Evolutionary conservation across 2,888 invertebrate species (phyloP).

Genomic region (Cartodere bifasciata): DNA sequence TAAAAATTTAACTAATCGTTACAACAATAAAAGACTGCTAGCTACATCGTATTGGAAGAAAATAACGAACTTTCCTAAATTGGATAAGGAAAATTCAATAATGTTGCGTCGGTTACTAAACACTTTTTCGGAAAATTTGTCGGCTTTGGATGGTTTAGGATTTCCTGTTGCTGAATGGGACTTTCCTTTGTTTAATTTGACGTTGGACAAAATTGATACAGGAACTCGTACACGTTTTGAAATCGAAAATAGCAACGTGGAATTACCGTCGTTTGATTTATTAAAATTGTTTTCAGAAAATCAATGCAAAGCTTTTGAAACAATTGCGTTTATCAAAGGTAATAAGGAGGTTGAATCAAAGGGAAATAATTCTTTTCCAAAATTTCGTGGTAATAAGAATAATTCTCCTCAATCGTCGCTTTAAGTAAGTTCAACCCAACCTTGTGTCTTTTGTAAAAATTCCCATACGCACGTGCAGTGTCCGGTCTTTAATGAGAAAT

Average conservation of each 20-base stretch:
- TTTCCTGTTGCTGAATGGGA: constrained; percentile 1
- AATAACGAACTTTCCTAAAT: too few relatives aligned
- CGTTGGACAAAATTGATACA: constrained; percentile 1
- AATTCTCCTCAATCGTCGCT: too few relatives aligned
- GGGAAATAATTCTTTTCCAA: not conserved
- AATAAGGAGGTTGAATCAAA: not conserved
- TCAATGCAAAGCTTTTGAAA: not conserved
- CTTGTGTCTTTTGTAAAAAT: too few relatives aligned
- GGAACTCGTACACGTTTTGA: not conserved
- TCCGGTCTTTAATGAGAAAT: not conserved
- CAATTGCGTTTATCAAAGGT: constrained; percentile 1
- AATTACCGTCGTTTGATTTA: not conserved
- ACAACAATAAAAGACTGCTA: too few relatives aligned
- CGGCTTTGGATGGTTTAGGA: not conserved
- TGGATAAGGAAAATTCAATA: not conserved
- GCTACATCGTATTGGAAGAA: too few relatives aligned
- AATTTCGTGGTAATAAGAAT: too few relatives aligned
- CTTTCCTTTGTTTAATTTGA: constrained; percentile 1
- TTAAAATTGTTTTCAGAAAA: not conserved
- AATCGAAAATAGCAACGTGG: constrained; percentile 1
- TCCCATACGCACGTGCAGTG: constrained; percentile 1
- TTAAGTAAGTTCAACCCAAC: too few relatives aligned
- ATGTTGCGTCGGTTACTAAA: not conserved
- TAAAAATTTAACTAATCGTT: too few relatives aligned
- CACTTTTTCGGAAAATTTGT: constrained; percentile 4